A percentile compares a stretch with the other conserved stretches of the same genome.
These are phyloP conservation scores for Virgularia gustaviana DNA, from an alignment of 92 coral and sea anemone species.

Conservation along the genomic window DNA sequence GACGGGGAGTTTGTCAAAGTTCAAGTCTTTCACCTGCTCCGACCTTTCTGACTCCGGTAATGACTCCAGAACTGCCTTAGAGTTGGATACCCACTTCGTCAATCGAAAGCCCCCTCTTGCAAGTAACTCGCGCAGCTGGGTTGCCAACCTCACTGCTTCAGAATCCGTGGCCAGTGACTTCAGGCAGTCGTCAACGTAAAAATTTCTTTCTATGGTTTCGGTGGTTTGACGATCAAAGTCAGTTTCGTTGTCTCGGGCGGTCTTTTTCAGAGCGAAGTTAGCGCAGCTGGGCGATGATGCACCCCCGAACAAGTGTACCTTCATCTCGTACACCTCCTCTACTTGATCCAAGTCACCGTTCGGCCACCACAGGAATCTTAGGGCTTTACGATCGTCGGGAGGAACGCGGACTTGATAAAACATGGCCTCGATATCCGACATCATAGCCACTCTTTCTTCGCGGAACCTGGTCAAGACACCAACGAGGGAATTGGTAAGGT, in stretches of 20 bases:
- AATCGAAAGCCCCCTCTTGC: constrained; percentile 34
- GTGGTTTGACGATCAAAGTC: constrained; percentile 26
- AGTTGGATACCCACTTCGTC: constrained; percentile 39
- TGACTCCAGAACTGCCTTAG: neutral
- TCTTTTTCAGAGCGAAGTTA: constrained; percentile 39
- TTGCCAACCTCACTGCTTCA: constrained; percentile 30
- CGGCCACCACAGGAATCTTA: constrained; percentile 54
- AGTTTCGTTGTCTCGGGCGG: constrained; percentile 40
- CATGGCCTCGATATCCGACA: constrained; percentile 53
- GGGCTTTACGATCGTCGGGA: constrained; percentile 34
- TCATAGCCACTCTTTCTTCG: constrained; percentile 47
- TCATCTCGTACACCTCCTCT: constrained; percentile 50
- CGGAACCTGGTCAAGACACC: constrained; percentile 59
- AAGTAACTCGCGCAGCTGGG: constrained; percentile 27
- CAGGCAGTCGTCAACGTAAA: constrained; percentile 49
- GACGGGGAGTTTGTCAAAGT: constrained; percentile 20
- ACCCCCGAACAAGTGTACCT: constrained; percentile 43
- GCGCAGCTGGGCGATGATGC: constrained; percentile 50
- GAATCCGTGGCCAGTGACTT: constrained; percentile 37
- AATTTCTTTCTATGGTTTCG: constrained; percentile 33
- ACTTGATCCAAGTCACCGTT: constrained; percentile 6
- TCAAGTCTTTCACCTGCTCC: constrained; percentile 17
- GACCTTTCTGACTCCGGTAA: constrained; percentile 48
- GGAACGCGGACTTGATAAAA: constrained; percentile 53
- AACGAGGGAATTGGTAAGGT: constrained; percentile 53